phyloP scores from a whole-genome alignment of 2,888 invertebrate genomes.

The Hydrotaea cyrtoneurina region DNA sequence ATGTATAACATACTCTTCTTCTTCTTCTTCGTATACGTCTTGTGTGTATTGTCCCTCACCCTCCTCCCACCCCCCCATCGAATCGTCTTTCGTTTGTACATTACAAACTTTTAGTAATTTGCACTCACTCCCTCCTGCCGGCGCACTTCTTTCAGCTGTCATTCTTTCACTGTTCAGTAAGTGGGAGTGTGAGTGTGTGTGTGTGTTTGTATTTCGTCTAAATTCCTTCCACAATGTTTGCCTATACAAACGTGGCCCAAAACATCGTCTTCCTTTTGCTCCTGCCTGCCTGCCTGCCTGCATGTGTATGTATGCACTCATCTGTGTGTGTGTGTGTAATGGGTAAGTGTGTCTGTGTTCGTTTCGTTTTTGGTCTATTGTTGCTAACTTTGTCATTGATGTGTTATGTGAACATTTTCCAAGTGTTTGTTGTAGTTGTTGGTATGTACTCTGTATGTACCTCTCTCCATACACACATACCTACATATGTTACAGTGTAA shows the following conservation, averaged over 20 bases:
- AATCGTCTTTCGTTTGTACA: too few relatives aligned
- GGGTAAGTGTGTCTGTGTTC: too few relatives aligned
- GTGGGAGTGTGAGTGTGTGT: too few relatives aligned
- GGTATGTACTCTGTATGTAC: constrained; percentile 59
- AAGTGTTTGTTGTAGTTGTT: constrained; percentile 50
- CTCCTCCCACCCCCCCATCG: too few relatives aligned
- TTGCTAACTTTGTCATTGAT: constrained; percentile 52
- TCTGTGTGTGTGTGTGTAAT: too few relatives aligned
- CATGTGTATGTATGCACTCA: too few relatives aligned
- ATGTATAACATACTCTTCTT: not conserved
- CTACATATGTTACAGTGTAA: not conserved
- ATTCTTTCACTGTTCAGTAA: too few relatives aligned
- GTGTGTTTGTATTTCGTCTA: constrained; percentile 36
- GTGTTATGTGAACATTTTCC: constrained; percentile 36
- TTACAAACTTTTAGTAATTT: too few relatives aligned
- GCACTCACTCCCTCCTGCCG: too few relatives aligned
- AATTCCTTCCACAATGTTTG: constrained; percentile 15
- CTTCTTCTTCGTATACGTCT: not conserved
- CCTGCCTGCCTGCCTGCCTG: too few relatives aligned
- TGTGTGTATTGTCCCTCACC: not conserved
- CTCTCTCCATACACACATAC: constrained; percentile 5
- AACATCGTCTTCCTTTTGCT: not conserved
- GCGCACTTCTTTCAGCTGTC: too few relatives aligned
- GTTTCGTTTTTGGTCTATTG: constrained; percentile 49
- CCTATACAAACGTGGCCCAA: not conserved